Evolutionary conservation across 2,797 vertebrate genomes (phyloP).

Genomic region (Sebastolobus alascanus): DNA sequence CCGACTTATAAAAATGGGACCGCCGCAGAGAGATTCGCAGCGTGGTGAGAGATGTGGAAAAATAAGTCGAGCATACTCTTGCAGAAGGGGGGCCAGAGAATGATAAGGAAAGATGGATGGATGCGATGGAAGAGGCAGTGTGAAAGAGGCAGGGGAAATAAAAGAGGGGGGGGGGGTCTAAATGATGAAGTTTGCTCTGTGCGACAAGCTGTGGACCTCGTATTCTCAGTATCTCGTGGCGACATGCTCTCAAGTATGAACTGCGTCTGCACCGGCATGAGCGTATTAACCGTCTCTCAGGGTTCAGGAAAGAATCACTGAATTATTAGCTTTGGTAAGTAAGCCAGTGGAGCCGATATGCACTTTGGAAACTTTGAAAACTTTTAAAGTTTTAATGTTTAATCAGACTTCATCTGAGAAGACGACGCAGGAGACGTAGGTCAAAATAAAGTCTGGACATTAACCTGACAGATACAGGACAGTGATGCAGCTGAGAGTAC

Average conservation of each 20-base stretch:
- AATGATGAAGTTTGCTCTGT: slow-evolving; percentile 53
- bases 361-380: slow-evolving; percentile 64
- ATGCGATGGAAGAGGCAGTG: slow-evolving; percentile 31
- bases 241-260: slow-evolving; percentile 38
- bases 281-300: slow-evolving; percentile 33
- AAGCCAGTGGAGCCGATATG: slow-evolving; percentile 42
- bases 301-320: slow-evolving; percentile 49
- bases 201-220: slow-evolving; percentile 35
- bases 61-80: slow-evolving; percentile 34
- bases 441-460: slow-evolving; percentile 48
- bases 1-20: slow-evolving; percentile 36
- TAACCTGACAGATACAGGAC: slow-evolving; percentile 25
- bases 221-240: slow-evolving; percentile 19
- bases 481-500: no score
- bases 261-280: slow-evolving; percentile 13
- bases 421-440: slow-evolving; percentile 38
- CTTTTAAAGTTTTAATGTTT: slow-evolving; percentile 71
- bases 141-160: slow-evolving; percentile 18
- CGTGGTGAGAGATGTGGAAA: slow-evolving; percentile 31
- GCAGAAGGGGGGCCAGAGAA: slow-evolving; percentile 9
- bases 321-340: slow-evolving; percentile 68
- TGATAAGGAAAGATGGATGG: slow-evolving; percentile 57
- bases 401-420: slow-evolving; percentile 60
- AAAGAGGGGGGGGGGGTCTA: background rate
- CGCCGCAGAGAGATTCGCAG: slow-evolving; percentile 4